Evolutionary conservation across 2,113 vertebrate genomes (phyloP).

Genomic region (Seriola aureovittata): DNA sequence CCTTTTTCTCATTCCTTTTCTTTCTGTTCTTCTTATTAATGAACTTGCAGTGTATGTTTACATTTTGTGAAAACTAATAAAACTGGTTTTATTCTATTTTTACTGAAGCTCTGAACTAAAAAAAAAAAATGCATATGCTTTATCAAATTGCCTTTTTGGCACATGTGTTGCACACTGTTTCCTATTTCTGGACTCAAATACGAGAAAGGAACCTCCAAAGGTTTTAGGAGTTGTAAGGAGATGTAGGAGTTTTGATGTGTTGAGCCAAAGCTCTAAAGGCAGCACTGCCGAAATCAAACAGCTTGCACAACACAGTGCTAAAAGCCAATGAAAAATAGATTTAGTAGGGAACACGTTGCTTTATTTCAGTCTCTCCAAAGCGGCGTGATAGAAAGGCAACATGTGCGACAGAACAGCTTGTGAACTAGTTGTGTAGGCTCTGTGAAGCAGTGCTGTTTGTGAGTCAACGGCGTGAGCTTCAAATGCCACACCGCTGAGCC

Average conservation of each 20-base stretch:
- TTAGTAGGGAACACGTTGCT: constrained; percentile 65
- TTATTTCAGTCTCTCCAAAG: constrained; percentile 73
- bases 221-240: constrained; percentile 55
- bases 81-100: background rate
- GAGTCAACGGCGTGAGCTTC: constrained; percentile 78
- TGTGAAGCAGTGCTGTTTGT: constrained; percentile 76
- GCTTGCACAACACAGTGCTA: constrained; percentile 64
- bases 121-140: constrained; percentile 4
- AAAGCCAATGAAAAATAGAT: constrained; percentile 81
- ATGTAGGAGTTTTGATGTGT: constrained; percentile 66
- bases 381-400: constrained; percentile 67
- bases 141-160: constrained; percentile 36
- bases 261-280: constrained; percentile 65
- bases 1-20: background rate
- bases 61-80: background rate
- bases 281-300: constrained; percentile 70
- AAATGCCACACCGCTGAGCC: constrained; percentile 74
- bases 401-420: constrained; percentile 80
- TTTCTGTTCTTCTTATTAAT: background rate
- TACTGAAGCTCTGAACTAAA: constrained; percentile 27
- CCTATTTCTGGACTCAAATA: constrained; percentile 46
- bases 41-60: background rate
- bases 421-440: constrained; percentile 79
- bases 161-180: constrained; percentile 34
- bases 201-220: constrained; percentile 58